Conservation (phyloP, 2,113 vertebrate species). For the Leptobrachium ailaonicum region DNA sequence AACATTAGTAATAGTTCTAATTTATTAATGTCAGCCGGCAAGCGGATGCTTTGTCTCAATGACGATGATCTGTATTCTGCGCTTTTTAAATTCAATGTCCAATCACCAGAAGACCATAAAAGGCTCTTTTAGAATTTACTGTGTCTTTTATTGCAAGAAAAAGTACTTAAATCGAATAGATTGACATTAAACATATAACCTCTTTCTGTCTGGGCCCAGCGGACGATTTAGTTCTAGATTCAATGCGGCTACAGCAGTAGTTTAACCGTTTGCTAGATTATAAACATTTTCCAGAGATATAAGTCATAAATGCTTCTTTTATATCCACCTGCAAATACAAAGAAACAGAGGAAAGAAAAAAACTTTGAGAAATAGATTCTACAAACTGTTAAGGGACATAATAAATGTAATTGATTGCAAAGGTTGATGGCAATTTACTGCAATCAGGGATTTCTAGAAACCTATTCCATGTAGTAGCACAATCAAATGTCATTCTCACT, state of each 20-base stretch:
- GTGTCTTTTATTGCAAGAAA: background rate
- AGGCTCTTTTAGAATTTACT: background rate
- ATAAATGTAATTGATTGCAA: conserved; percentile 2
- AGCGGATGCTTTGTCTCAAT: background rate
- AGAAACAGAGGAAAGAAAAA: background rate
- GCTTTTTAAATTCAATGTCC: background rate
- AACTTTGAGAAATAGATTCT: background rate
- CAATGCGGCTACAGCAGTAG: background rate
- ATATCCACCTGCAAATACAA: background rate
- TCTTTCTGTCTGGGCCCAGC: background rate
- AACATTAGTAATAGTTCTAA: background rate
- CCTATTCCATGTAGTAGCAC: background rate
- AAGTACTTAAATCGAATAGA: background rate
- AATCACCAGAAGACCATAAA: background rate
- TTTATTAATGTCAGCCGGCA: background rate
- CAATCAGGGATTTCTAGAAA: background rate
- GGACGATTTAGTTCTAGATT: background rate
- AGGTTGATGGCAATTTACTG: background rate
- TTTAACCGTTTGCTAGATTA: background rate
- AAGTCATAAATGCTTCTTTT: background rate
- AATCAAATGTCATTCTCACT: too few species aligned
- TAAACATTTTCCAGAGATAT: background rate
- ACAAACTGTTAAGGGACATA: background rate
- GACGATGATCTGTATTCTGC: background rate
- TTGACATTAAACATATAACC: background rate